These are phyloP conservation scores for Prochilodus magdalenae DNA, from an alignment of 2,113 vertebrate species.

Conservation along the genomic window DNA sequence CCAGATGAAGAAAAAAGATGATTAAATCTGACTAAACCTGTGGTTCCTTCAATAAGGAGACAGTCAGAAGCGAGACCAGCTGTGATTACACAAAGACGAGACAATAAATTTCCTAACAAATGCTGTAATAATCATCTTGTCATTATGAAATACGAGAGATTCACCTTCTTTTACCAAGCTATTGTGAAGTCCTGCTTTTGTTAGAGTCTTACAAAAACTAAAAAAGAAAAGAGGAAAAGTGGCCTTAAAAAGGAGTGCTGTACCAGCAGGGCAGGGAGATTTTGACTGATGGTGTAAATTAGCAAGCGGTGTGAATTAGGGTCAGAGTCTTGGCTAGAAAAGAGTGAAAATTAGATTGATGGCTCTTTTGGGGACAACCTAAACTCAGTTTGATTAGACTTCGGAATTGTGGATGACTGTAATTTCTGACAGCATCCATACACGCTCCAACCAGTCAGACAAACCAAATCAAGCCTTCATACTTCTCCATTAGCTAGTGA, in stretches of 20 bases:
- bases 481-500: conserved; percentile 21
- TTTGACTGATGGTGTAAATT: not conserved
- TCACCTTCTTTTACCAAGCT: not conserved
- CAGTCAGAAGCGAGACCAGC: conserved; percentile 42
- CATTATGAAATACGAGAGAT: not conserved
- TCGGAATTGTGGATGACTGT: not conserved
- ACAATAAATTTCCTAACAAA: conserved; percentile 48
- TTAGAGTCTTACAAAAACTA: not conserved
- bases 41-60: conserved; percentile 49
- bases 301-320: not conserved
- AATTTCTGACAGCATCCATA: conserved; percentile 16
- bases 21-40: conserved; percentile 65
- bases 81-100: conserved; percentile 52
- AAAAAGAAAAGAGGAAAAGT: not conserved
- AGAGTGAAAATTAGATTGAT: not conserved
- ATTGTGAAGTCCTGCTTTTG: not conserved
- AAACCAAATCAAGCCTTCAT: not conserved
- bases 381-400: not conserved
- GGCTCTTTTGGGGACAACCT: not conserved
- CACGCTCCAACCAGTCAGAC: not conserved
- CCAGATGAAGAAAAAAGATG: conserved; percentile 34
- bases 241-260: not conserved
- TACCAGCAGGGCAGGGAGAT: not conserved
- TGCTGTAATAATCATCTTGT: conserved; percentile 29
- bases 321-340: not conserved